Conservation (phyloP, 2,888 invertebrate species). For the Phrixothrix hirtus region DNA sequence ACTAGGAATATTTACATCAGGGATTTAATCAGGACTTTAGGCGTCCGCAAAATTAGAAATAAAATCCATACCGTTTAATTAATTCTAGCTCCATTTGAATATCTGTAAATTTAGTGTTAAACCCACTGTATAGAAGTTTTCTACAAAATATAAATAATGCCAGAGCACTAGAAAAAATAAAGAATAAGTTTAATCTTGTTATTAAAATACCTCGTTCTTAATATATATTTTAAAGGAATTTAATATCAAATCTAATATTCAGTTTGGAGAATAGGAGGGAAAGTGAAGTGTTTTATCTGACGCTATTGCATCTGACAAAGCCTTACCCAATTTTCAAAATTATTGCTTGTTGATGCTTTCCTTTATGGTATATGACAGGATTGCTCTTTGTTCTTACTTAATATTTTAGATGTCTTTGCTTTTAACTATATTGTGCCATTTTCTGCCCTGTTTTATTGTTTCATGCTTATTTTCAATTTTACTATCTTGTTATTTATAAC, state of each 20-base stretch:
- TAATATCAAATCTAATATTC: slow-evolving; percentile 5
- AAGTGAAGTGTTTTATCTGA: slow-evolving; percentile 6
- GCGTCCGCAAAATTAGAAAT: too few relatives aligned
- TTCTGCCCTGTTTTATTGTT: background rate
- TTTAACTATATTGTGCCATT: background rate
- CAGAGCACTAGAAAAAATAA: too few relatives aligned
- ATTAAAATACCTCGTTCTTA: background rate
- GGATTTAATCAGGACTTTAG: too few relatives aligned
- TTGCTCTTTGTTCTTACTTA: background rate
- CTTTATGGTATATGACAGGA: slow-evolving; percentile 6
- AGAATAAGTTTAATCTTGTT: too few relatives aligned
- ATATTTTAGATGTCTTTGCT: background rate
- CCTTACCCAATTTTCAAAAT: slow-evolving; percentile 3
- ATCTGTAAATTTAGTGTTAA: too few relatives aligned
- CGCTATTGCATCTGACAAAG: slow-evolving; percentile 5
- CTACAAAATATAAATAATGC: too few relatives aligned
- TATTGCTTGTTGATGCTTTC: slow-evolving; percentile 7
- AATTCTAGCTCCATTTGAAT: too few relatives aligned
- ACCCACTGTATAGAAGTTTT: too few relatives aligned
- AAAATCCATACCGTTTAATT: too few relatives aligned
- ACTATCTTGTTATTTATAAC: background rate
- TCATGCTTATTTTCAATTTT: background rate
- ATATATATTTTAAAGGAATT: background rate
- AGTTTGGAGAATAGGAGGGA: background rate
- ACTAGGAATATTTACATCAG: too few relatives aligned